These are phyloP conservation scores for Pollenia amentaria DNA, from an alignment of 2,888 invertebrate genomes.

Conservation along the genomic window DNA sequence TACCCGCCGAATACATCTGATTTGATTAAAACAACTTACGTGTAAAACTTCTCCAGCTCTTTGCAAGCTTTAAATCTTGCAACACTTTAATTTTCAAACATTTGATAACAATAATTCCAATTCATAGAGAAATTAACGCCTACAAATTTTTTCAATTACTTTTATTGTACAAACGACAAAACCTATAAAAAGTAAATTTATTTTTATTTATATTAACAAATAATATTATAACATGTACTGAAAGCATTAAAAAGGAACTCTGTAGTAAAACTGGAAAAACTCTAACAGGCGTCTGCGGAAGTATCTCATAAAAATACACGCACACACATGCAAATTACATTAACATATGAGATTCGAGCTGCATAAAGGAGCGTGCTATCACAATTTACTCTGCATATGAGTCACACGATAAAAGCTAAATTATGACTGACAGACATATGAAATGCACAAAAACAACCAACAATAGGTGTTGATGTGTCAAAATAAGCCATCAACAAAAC, in stretches of 20 bases:
- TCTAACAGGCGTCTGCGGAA: slow-evolving; percentile 71
- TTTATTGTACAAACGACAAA: slow-evolving; percentile 51
- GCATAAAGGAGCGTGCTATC: not conserved
- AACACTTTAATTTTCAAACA: not conserved
- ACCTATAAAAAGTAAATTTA: slow-evolving; percentile 63
- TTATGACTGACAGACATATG: not conserved
- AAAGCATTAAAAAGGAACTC: slow-evolving; percentile 58
- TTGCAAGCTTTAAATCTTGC: too few relatives aligned
- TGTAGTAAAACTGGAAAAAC: slow-evolving; percentile 46
- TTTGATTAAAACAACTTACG: too few relatives aligned
- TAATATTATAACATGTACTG: slow-evolving; percentile 22
- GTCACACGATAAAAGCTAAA: slow-evolving; percentile 29
- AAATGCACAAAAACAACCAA: slow-evolving; percentile 20
- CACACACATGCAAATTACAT: slow-evolving; percentile 72
- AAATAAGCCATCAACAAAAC: slow-evolving; percentile 72
- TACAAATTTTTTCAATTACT: slow-evolving; percentile 68
- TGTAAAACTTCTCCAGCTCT: too few relatives aligned
- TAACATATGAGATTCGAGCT: slow-evolving; percentile 41
- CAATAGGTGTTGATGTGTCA: slow-evolving; percentile 76
- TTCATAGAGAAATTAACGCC: slow-evolving; percentile 67
- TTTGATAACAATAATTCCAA: slow-evolving; percentile 27
- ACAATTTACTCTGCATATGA: slow-evolving; percentile 17
- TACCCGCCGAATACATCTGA: too few relatives aligned
- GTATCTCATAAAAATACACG: slow-evolving; percentile 69
- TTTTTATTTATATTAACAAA: slow-evolving; percentile 58